Evolutionary conservation across 2,113 vertebrate species (phyloP).

Genomic region (Ochotona princeps): DNA sequence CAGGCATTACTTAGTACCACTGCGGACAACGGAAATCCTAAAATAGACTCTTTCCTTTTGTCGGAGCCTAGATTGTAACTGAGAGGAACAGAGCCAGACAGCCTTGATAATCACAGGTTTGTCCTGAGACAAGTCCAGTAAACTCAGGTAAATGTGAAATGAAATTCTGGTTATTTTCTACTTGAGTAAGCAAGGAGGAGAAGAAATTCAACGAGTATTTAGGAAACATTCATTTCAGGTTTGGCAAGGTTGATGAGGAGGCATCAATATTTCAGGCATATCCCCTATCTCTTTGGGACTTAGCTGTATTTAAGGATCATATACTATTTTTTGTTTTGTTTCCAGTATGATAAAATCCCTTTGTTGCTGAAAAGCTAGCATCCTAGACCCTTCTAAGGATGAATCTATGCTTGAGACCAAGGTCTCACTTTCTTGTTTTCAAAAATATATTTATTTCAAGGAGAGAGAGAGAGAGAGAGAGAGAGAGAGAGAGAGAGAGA

Average conservation of each 20-base stretch:
- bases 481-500: no score
- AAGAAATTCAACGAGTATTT: not conserved
- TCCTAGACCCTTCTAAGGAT: not conserved
- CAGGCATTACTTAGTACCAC: constrained; percentile 64
- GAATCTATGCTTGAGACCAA: not conserved
- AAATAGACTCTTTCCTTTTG: constrained; percentile 60
- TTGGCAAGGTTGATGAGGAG: not conserved
- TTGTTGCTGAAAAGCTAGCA: not conserved
- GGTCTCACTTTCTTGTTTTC: not conserved
- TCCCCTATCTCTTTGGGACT: not conserved
- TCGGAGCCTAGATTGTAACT: not conserved
- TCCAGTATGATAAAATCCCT: not conserved
- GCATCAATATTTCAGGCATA: not conserved
- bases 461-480: no score
- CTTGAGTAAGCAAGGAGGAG: not conserved
- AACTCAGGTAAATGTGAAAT: not conserved
- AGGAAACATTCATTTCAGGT: not conserved
- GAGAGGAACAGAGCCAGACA: not conserved
- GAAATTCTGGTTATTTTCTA: not conserved
- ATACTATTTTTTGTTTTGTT: not conserved
- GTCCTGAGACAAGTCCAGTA: not conserved
- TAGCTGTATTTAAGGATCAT: not conserved
- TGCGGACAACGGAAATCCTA: not conserved
- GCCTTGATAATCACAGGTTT: not conserved
- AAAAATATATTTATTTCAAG: no score